Base-by-base conservation (phyloP, 2,113 vertebrate genomes). In the Gadus macrocephalus region DNA sequence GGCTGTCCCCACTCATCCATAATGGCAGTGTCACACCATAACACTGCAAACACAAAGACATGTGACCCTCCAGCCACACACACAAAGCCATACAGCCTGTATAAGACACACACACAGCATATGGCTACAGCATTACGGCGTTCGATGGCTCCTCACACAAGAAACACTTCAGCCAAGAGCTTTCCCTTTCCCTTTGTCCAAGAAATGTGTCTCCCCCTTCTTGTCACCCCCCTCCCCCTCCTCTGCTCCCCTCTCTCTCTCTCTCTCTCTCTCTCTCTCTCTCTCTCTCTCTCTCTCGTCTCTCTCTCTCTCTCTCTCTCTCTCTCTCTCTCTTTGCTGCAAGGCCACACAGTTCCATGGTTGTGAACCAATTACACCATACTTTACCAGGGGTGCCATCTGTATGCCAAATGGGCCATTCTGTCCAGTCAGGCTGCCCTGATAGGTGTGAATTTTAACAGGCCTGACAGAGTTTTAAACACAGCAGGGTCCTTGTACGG, bases 1-100 rank as follows among this genome's bases (percentile, higher is more conserved):
- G 91, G 93, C 94, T 93, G 93, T 92, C 92, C 92, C 82, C 89
- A 90, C 85, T 89, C 90, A 91, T 91, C 89, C 89, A 91, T 90
- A 92, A 90, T 91, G 87, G 89, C 84, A 87, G 83, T 89, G 87
- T 90, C 83, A 89, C 86, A 85, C 74, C 83, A 86, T 86, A 88
- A 89, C 88, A 89, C 80, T 80, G 70, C 55, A 79, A 74, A 79
- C 85, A 88, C 86, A 86, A 83, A 87, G 77, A 76, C 84, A 66
- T 77, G 78, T 86, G 85, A 84, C 81, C 85, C 85, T 78, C 28
- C 79, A 85, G 77, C 83, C 70, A 80, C 83, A 78, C 63, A 81
- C 81, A 90, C 90, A 90, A 85, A 89, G 83, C 86, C 89, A 79
- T 81, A 82, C 82, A 86, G 79, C 75, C 85, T 83, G 75, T 85